Base-by-base conservation (phyloP, 2,888 invertebrate genomes). In the Eristalinus aeneus region DNA sequence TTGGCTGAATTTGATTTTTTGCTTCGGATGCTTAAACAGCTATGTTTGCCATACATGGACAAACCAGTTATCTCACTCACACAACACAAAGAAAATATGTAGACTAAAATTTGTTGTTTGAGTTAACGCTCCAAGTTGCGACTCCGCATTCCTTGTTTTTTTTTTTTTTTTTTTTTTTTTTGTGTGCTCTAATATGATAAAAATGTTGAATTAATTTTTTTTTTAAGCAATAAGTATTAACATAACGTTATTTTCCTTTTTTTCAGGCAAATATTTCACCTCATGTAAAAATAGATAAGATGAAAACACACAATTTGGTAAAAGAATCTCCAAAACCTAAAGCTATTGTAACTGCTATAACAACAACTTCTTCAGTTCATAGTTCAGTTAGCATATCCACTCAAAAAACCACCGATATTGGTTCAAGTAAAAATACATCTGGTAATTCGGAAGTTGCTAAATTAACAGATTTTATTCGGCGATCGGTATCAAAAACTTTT, bases 401-500 rank as follows among this genome's bases (percentile, higher is more conserved):
- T 31, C 88, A 91, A 58, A 90, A 89, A 87, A 91, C 90, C 0
- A 46, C 90, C 0, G 90, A 91, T 68, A 91, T 92, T 76, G 90
- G 91, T 27, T 88, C 89, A 2, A 90, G 89, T 53, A 89, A 82
- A 72, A 82, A 88, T 32, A 88, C 86, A 0, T 88, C 88, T 3
- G 88, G 89, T 16, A 90, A 91, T 3, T 89, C 90, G 6, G 90
- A 92, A 81, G 89, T 91, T 12, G 89, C 90, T 22, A 91, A 91
- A 32, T 63, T 92, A 11, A 89, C 91, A 6, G 90, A 92, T 53
- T 91, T 90, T n/a, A 88, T 92, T 68, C 89, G 92, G 9, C 91
- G 92, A 10, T 92, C 92, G 0, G 82, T 92, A 0, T 92, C 92
- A 1, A 90, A 92, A 56, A 90, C 91, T 10, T 88, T 91, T 2